Conservation (phyloP, 2,797 vertebrate species). For the Phataginus tetradactyla region DNA sequence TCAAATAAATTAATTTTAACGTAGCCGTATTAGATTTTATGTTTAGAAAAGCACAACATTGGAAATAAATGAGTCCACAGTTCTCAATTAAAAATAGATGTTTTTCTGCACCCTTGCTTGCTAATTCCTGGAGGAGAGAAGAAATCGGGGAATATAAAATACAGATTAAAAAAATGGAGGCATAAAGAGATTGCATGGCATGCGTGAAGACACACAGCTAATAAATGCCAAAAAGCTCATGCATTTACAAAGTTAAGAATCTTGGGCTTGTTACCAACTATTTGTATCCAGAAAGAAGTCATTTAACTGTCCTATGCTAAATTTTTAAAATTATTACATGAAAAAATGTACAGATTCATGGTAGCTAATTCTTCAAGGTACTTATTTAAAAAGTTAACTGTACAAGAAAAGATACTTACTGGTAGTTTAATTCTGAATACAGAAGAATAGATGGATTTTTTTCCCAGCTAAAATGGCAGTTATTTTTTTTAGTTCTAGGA, state of each 20-base stretch:
- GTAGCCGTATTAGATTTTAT: not conserved
- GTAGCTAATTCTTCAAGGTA: not conserved
- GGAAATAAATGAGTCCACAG: not conserved
- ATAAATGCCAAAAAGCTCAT: not conserved
- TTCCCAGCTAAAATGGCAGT: not conserved
- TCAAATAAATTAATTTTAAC: not conserved
- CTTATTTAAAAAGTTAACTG: conserved; percentile 2
- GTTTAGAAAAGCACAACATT: not conserved
- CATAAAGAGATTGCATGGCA: not conserved
- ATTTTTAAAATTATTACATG: not conserved
- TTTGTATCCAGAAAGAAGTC: not conserved
- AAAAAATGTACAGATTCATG: not conserved
- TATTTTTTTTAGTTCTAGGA: not conserved
- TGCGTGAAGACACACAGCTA: not conserved
- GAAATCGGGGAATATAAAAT: not conserved
- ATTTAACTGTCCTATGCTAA: not conserved
- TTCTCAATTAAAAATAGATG: not conserved
- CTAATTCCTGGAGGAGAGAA: not conserved
- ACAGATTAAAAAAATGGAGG: not conserved
- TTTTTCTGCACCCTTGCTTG: not conserved
- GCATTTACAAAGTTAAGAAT: not conserved
- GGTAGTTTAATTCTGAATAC: not conserved
- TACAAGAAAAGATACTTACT: not conserved
- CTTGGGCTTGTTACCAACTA: not conserved
- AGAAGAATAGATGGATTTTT: not conserved